Percentiles rank a stretch among this genome's conserved stretches.
Conservation (phyloP, 1,140 invertebrate species). For the Melanaphis sacchari region DNA sequence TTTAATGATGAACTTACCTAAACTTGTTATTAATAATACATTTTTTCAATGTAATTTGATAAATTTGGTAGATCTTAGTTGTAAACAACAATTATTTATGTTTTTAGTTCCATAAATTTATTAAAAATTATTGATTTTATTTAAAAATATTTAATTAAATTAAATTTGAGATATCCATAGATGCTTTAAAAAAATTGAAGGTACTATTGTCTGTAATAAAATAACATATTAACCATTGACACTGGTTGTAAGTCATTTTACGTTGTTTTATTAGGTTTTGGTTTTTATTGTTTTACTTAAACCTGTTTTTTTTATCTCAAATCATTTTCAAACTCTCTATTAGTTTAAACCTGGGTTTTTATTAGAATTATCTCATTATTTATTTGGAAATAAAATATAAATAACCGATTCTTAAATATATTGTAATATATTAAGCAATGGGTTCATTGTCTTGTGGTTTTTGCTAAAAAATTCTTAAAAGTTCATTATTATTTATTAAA, state of each 20-base stretch:
- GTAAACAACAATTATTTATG: not conserved
- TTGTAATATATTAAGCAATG: not conserved
- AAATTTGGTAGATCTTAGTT: not conserved
- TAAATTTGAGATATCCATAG: not conserved
- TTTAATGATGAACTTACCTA: not conserved
- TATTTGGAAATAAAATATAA: not conserved
- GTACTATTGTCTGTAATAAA: not conserved
- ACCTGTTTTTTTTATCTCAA: not conserved
- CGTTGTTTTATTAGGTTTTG: too few species aligned
- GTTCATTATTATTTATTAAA: too few species aligned
- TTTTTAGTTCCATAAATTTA: not conserved
- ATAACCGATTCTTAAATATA: not conserved
- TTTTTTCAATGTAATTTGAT: not conserved
- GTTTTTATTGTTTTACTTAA: not conserved
- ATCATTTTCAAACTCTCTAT: not conserved
- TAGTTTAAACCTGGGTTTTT: not conserved
- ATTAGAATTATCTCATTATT: not conserved
- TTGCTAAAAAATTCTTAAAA: not conserved
- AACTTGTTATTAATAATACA: not conserved
- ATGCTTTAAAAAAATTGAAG: not conserved
- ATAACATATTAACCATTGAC: not conserved
- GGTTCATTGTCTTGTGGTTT: not conserved
- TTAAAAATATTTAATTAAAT: not conserved
- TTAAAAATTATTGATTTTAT: not conserved
- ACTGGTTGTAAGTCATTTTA: not conserved